These are phyloP conservation scores for Odontomyia ornata DNA, from an alignment of 2,888 invertebrate species.

Conservation along the genomic window DNA sequence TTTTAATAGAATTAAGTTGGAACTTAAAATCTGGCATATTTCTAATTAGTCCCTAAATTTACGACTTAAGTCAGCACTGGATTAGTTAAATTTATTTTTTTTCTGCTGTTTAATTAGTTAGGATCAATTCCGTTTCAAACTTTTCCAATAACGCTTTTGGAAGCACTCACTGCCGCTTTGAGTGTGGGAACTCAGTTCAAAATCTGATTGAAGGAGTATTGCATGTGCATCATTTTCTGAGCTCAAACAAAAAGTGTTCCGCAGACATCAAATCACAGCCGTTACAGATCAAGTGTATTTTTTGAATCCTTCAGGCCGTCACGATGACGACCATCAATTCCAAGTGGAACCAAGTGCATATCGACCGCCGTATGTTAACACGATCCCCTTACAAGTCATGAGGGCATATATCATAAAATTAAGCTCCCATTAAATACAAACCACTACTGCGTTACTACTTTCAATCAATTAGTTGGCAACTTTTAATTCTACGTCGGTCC, in stretches of 20 bases:
- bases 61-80: too few relatives aligned
- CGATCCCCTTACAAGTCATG: not conserved
- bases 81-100: too few relatives aligned
- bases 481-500: conserved; percentile 31
- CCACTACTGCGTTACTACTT: conserved; percentile 27
- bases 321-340: conserved; percentile 46
- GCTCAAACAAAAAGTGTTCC: not conserved
- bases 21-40: not conserved
- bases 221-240: conserved; percentile 38
- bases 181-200: conserved; percentile 46
- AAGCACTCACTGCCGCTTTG: not conserved
- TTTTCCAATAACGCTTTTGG: too few relatives aligned
- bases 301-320: conserved; percentile 48
- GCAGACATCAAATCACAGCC: not conserved
- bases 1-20: not conserved
- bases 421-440: conserved; percentile 10
- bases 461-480: conserved; percentile 30
- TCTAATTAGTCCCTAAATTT: too few relatives aligned
- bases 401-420: conserved; percentile 35
- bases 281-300: conserved; percentile 16
- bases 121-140: too few relatives aligned
- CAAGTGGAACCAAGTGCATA: not conserved
- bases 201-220: conserved; percentile 35
- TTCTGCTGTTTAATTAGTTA: too few relatives aligned
- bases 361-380: not conserved